Evolutionary conservation across 2,888 invertebrate genomes (phyloP), one percentile per base, ranked within the genome.

Genomic region (Drosophila diplacantha): DNA sequence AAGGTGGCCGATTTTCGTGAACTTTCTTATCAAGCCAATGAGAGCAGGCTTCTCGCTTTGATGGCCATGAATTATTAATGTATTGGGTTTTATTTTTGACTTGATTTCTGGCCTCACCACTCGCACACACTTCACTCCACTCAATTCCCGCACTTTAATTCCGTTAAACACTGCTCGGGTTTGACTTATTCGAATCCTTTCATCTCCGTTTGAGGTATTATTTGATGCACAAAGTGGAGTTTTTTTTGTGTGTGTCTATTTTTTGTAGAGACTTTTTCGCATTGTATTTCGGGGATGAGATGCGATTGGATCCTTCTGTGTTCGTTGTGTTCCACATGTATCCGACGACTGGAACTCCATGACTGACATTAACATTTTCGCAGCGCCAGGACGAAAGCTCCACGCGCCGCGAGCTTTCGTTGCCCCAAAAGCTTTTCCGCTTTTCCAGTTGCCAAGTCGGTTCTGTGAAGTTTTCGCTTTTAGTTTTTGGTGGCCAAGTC

Each of bases 341-440:
- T 87, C 86, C 86, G 85, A 85, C 87, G 85, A 86, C 86, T 87
- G 87, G 87, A 87, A 87, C 87, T 87, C 86, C 87, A 87, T 87
- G 85, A 87, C 87, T 87, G 85, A 86, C 76, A 75, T 74, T 79
- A 61, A 72, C 69, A 62, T 53, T 53, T 58, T 65, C 51, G 61
- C 60, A 43, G 49, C 31, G 75, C 52, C 59, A 63, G 62, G 53
- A 65, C 54, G 61, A 65, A 67, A 77, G 74, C 73, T 78, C 67
- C 57, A 29, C 32, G 20, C 51, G 31, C 59, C 26, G 4, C 12
- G 39, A 62, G 65, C 57, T 57, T 44, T 41, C 20, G 49, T 20
- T 44, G 38, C 18, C 44, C 49, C 47, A 35, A 57, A 66, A 64
- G 65, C 65, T 66, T 47, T 55, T 38, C 52, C 54, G 54, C 55